These are phyloP conservation scores for Anarrhichthys ocellatus DNA, from an alignment of 2,113 vertebrate species.

Conservation along the genomic window DNA sequence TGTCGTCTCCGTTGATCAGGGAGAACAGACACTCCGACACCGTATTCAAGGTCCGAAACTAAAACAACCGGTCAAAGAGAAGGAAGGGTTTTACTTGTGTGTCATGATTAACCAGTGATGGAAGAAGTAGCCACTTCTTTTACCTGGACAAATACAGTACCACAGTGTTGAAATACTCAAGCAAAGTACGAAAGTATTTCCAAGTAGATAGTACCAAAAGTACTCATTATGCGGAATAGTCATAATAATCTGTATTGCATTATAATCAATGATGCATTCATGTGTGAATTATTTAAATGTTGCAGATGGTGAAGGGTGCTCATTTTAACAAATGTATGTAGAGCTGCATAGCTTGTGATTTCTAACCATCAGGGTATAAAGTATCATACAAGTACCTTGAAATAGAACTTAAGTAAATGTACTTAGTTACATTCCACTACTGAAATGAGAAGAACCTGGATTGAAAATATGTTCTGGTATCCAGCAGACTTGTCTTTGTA, in stretches of 20 bases:
- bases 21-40: conserved; percentile 96
- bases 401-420: neutral
- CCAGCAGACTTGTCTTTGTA: neutral
- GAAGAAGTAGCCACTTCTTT: neutral
- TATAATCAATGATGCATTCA: neutral
- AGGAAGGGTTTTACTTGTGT: too few relatives aligned
- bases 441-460: neutral
- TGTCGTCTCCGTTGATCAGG: conserved; percentile 95
- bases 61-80: conserved; percentile 11
- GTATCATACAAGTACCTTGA: neutral
- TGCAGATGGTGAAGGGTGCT: neutral
- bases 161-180: neutral
- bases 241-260: neutral
- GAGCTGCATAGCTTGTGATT: neutral
- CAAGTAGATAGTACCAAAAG: neutral
- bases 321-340: neutral
- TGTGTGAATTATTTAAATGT: neutral
- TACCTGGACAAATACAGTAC: neutral
- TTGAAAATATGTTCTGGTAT: neutral
- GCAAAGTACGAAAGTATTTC: too few relatives aligned
- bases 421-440: neutral
- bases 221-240: neutral
- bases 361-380: neutral
- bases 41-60: conserved; percentile 93
- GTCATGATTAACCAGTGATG: neutral